A percentile compares a stretch with the other conserved stretches of the same genome.
These are phyloP conservation scores for Aphidius ervi DNA, from an alignment of 1,140 invertebrate genomes.

Conservation along the genomic window DNA sequence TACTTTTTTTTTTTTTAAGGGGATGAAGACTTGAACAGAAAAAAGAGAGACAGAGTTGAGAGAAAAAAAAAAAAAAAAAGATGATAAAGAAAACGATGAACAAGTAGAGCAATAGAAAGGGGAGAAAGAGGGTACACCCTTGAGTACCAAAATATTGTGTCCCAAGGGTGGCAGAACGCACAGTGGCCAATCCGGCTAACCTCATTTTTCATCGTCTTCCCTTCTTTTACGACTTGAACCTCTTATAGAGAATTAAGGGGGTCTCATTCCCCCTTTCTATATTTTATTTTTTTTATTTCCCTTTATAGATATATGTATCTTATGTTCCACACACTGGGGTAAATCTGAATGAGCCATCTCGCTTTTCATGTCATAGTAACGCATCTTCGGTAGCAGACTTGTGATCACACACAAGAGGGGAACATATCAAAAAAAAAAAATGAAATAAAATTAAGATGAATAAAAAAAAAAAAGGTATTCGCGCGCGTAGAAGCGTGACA, in stretches of 20 bases:
- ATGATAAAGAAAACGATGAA: not conserved
- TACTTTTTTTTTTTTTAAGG: no score
- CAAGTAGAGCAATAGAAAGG: not conserved
- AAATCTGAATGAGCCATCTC: constrained; percentile 19
- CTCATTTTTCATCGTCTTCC: constrained; percentile 45
- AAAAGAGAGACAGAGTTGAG: not conserved
- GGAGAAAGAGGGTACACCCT: constrained; percentile 20
- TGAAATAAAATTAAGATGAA: not conserved
- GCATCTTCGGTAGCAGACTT: constrained; percentile 1
- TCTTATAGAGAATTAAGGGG: constrained; percentile 1
- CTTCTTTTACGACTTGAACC: constrained; percentile 14
- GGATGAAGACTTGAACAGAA: no score
- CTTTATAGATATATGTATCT: not conserved
- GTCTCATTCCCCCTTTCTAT: constrained; percentile 1
- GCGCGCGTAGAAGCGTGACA: constrained; percentile 49
- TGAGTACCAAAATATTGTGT: constrained; percentile 49
- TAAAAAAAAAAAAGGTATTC: constrained; percentile 32
- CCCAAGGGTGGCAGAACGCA: constrained; percentile 17
- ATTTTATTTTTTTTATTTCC: not conserved
- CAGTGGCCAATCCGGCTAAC: constrained; percentile 31
- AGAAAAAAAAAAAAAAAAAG: not conserved
- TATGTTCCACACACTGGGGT: not conserved
- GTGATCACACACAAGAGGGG: not conserved
- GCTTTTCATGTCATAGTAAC: constrained; percentile 11
- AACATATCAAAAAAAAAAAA: not conserved